phyloP scores from a whole-genome alignment of 2,797 vertebrate genomes.

The Cirrhinus molitorella region DNA sequence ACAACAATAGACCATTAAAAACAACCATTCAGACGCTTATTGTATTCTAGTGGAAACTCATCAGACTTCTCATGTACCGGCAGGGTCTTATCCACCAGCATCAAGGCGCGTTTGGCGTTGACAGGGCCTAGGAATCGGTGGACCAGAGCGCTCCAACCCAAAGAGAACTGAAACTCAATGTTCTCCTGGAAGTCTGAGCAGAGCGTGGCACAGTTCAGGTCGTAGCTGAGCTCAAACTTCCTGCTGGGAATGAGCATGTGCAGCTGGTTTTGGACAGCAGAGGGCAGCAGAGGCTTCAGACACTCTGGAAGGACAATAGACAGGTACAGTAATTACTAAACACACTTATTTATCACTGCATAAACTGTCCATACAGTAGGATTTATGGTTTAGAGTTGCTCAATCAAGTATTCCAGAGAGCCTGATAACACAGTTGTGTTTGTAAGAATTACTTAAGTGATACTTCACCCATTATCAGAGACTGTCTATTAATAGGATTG shows the following conservation, averaged over 20 bases:
- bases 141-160: conserved; percentile 91
- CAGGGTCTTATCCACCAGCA: conserved; percentile 86
- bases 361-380: not conserved
- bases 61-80: conserved; percentile 74
- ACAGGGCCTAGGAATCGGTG: conserved; percentile 91
- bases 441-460: not conserved
- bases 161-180: conserved; percentile 92
- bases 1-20: not conserved
- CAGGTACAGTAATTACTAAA: not conserved
- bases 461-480: not conserved
- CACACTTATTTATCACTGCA: not conserved
- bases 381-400: not conserved
- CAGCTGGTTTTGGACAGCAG: conserved; percentile 84
- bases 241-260: conserved; percentile 87
- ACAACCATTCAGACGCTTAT: not conserved
- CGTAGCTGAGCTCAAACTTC: conserved; percentile 96
- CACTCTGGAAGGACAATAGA: conserved; percentile 79
- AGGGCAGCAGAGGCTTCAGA: conserved; percentile 91
- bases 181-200: conserved; percentile 97
- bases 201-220: conserved; percentile 91
- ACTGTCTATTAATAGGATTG: not conserved
- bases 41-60: too few relatives aligned
- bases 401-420: too few relatives aligned
- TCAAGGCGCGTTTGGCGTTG: conserved; percentile 86
- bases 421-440: too few relatives aligned